Evolutionary conservation across 2,113 vertebrate genomes (phyloP).

Genomic region (Heliornis fulica): DNA sequence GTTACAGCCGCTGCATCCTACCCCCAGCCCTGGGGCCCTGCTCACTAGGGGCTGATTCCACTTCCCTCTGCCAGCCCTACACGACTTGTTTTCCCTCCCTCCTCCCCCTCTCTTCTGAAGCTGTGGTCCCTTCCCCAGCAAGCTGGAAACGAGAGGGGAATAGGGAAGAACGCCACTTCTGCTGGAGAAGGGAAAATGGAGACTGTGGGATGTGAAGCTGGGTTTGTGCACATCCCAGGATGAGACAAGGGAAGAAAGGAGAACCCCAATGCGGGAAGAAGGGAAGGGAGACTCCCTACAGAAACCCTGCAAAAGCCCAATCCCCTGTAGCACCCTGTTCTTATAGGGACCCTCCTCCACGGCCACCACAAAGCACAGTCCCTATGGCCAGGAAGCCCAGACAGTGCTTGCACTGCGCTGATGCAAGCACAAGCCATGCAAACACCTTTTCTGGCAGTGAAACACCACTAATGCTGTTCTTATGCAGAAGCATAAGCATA

Average conservation of each 20-base stretch:
- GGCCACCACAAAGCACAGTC: background rate
- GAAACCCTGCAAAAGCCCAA: background rate
- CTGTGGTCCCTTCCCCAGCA: background rate
- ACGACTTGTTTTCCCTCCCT: background rate
- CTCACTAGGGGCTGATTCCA: background rate
- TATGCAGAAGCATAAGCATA: background rate
- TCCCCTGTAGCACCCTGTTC: background rate
- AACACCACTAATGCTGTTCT: background rate
- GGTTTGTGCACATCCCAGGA: background rate
- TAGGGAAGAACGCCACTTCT: background rate
- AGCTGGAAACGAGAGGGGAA: background rate
- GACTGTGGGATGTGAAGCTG: rapidly evolving
- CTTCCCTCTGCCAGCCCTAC: background rate
- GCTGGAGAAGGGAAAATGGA: background rate
- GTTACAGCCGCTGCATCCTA: background rate
- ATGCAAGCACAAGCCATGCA: background rate
- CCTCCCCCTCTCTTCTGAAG: background rate
- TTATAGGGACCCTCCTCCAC: background rate
- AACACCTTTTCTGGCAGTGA: background rate
- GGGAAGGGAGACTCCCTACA: background rate
- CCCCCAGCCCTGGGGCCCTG: background rate
- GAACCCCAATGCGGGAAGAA: background rate
- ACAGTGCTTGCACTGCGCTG: background rate
- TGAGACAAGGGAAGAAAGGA: background rate
- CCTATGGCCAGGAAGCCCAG: background rate